Evolutionary conservation across 2,797 vertebrate genomes (phyloP).

Genomic region (Myotis myotis): DNA sequence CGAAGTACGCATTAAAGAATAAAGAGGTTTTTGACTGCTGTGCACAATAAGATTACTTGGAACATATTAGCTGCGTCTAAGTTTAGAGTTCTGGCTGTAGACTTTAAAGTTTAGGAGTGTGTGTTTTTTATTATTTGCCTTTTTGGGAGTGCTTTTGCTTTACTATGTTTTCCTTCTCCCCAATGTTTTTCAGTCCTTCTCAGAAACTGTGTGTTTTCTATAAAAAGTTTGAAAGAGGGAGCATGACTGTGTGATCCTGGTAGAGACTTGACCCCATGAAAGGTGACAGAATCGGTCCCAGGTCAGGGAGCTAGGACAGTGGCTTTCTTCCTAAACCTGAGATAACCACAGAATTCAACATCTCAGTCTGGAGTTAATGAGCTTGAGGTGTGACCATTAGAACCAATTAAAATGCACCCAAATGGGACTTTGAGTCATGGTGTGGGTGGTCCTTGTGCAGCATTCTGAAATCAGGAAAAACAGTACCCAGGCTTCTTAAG

Average conservation of each 20-base stretch:
- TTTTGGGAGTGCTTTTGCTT: conserved; percentile 25
- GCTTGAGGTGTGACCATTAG: background rate
- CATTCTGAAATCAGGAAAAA: background rate
- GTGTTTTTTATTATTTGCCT: conserved; percentile 9
- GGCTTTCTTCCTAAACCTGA: background rate
- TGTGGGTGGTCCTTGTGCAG: background rate
- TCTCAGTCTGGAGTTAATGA: background rate
- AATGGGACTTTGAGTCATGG: background rate
- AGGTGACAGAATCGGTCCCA: background rate
- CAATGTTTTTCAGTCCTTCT: background rate
- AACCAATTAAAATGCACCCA: background rate
- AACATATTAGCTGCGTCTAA: conserved; percentile 35
- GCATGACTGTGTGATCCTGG: background rate
- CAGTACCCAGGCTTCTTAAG: background rate
- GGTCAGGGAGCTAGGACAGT: background rate
- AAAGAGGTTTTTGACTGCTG: conserved; percentile 58
- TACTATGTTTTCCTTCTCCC: background rate
- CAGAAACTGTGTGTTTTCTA: background rate
- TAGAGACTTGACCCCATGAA: background rate
- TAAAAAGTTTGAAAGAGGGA: background rate
- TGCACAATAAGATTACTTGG: conserved; percentile 48
- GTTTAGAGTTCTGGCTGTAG: background rate
- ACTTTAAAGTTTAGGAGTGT: conserved; percentile 46
- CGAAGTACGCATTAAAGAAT: conserved; percentile 53
- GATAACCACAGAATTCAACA: background rate